These are phyloP conservation scores for Saguinus imperator DNA, from an alignment of 2,113 vertebrate genomes.

Conservation along the genomic window DNA sequence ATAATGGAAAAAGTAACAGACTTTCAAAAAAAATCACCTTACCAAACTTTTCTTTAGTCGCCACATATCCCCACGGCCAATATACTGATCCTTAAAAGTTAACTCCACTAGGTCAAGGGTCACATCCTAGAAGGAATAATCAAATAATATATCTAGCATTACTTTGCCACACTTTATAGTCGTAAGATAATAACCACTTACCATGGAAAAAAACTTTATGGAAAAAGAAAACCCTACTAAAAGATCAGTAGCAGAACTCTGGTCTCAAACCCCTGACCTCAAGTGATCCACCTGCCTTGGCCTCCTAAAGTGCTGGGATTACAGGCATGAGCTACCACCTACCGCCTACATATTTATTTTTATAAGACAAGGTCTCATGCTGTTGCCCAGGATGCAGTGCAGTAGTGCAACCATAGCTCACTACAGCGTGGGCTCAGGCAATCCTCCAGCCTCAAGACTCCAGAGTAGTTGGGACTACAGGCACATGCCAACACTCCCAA, in stretches of 20 bases:
- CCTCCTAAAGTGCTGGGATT: no score
- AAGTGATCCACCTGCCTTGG: no score
- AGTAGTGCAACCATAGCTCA: no score
- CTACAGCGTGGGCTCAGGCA: no score
- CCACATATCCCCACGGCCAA: constrained; percentile 99
- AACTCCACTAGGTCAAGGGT: constrained; percentile 97
- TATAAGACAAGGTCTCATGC: no score
- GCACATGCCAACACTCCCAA: no score
- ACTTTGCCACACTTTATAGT: not conserved
- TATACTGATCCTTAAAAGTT: constrained; percentile 99
- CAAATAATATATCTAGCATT: not conserved
- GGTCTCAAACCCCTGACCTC: no score
- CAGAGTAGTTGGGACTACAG: no score
- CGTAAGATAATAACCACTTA: not conserved
- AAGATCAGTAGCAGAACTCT: not conserved
- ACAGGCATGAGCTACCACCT: no score
- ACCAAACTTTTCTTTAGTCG: constrained; percentile 98
- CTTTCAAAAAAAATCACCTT: constrained; percentile 55
- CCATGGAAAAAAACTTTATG: not conserved
- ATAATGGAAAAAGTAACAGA: not conserved
- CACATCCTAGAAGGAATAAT: constrained; percentile 89
- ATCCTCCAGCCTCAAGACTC: no score
- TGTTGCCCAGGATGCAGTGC: no score
- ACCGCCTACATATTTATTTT: no score
- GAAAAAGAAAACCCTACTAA: not conserved